phyloP scores from a whole-genome alignment of 2,113 vertebrate species.

The Pelvicachromis taeniatus region DNA sequence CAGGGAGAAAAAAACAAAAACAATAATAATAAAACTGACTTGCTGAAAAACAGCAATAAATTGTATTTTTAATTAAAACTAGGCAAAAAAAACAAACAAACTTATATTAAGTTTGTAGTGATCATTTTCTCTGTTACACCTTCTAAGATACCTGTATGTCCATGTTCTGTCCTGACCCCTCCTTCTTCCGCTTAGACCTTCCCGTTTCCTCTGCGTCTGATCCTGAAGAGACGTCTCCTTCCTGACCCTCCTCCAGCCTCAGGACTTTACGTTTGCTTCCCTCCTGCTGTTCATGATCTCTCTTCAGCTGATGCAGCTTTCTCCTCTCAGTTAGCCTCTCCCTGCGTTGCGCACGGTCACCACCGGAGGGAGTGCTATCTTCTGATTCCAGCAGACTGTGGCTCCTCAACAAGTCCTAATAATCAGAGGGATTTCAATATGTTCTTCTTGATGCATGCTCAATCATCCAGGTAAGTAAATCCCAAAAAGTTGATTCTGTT shows the following conservation, averaged over 20 bases:
- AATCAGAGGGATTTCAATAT: background rate
- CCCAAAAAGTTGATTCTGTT: too few relatives aligned
- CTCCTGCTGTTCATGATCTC: conserved; percentile 71
- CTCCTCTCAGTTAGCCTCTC: conserved; percentile 71
- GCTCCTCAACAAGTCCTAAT: conserved; percentile 79
- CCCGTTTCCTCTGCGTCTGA: conserved; percentile 52
- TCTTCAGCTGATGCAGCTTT: conserved; percentile 79
- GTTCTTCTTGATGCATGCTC: background rate
- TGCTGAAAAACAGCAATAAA: background rate
- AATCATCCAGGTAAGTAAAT: too few relatives aligned
- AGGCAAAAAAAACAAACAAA: background rate
- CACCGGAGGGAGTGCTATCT: background rate
- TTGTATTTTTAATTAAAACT: background rate
- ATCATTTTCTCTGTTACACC: background rate
- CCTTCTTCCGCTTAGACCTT: conserved; percentile 45
- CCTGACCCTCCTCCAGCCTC: conserved; percentile 70
- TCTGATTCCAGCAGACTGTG: conserved; percentile 75
- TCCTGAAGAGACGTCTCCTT: conserved; percentile 54
- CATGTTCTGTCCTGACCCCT: conserved; percentile 31
- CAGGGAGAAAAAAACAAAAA: background rate
- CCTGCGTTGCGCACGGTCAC: conserved; percentile 68
- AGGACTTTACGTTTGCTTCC: conserved; percentile 78
- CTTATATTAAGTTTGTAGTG: background rate
- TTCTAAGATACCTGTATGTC: conserved; percentile 82
- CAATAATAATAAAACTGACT: background rate